Conservation (phyloP, 2,113 vertebrate genomes). For the Ameiurus melas region DNA sequence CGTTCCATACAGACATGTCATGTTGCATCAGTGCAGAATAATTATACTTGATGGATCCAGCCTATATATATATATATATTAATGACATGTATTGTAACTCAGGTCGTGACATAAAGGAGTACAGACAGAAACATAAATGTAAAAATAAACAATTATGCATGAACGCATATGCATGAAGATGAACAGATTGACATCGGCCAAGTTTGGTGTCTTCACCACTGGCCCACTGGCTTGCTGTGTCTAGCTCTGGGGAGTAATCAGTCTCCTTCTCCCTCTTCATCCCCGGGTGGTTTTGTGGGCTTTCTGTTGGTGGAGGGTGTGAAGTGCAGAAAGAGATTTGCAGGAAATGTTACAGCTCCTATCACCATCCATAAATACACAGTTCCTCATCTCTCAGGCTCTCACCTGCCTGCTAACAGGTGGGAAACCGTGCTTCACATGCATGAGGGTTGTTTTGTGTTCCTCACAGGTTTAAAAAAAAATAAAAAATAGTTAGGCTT, state of each 20-base stretch:
- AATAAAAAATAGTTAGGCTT: neutral
- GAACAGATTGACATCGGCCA: conserved; percentile 15
- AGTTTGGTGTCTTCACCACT: neutral
- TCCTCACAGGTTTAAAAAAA: neutral
- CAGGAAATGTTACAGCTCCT: conserved; percentile 58
- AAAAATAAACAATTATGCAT: neutral
- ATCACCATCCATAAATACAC: conserved; percentile 32
- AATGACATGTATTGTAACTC: neutral
- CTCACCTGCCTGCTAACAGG: neutral
- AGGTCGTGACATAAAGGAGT: neutral
- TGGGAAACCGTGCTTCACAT: neutral
- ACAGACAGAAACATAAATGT: neutral
- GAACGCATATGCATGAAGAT: neutral
- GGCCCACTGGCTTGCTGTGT: neutral
- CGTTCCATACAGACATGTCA: neutral
- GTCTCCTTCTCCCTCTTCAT: neutral
- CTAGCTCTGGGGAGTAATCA: neutral
- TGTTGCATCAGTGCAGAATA: neutral
- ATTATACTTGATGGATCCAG: neutral
- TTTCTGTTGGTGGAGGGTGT: conserved; percentile 44
- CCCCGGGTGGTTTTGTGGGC: conserved; percentile 5
- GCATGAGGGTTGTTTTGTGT: neutral
- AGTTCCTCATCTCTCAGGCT: neutral
- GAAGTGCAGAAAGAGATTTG: conserved; percentile 55
- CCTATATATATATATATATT: neutral